phyloP scores from a whole-genome alignment of 2,113 vertebrate genomes.

The Tympanuchus pallidicinctus region DNA sequence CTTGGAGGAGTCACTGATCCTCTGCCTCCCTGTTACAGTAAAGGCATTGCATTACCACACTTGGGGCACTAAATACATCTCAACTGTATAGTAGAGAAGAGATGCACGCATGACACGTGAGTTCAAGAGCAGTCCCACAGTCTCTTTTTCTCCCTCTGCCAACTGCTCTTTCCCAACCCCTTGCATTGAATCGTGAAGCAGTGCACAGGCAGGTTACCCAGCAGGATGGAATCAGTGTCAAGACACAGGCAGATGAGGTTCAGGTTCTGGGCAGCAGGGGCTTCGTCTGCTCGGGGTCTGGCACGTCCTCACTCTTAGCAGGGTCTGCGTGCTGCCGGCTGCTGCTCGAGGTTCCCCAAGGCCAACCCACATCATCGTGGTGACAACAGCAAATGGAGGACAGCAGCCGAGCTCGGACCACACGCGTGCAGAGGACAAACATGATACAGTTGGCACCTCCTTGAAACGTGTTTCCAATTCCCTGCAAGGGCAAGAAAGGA shows the following conservation, averaged over 20 bases:
- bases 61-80: neutral
- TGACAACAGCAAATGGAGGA: slow-evolving; percentile 71
- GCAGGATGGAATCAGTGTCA: neutral
- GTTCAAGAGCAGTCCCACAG: neutral
- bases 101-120: accelerated
- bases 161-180: neutral
- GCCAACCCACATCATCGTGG: neutral
- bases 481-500: slow-evolving; percentile 74
- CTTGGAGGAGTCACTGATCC: neutral
- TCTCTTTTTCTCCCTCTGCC: neutral
- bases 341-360: neutral
- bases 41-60: neutral
- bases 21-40: accelerated
- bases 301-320: neutral
- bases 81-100: accelerated
- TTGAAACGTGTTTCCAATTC: slow-evolving; percentile 95
- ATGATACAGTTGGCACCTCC: slow-evolving; percentile 96
- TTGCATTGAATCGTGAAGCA: accelerated
- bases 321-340: neutral
- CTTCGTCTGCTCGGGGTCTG: neutral
- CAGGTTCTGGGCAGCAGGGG: slow-evolving; percentile 45
- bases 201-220: neutral
- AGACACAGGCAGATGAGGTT: neutral
- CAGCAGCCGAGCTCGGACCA: slow-evolving; percentile 80
- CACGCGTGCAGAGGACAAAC: slow-evolving; percentile 89